phyloP scores from a whole-genome alignment of 2,797 vertebrate species.

The Myripristis murdjan region DNA sequence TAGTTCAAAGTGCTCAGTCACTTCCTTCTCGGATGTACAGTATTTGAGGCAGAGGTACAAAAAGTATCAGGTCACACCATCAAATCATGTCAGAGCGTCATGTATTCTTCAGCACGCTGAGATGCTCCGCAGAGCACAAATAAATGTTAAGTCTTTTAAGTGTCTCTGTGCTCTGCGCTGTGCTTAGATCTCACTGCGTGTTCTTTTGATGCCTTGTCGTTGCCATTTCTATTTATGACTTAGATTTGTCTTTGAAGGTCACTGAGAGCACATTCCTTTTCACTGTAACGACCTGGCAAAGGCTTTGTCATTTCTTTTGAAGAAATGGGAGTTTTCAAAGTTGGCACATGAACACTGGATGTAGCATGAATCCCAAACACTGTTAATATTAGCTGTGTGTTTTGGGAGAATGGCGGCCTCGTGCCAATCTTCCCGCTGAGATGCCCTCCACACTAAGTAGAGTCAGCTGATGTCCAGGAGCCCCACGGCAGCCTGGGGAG shows the following conservation, averaged over 20 bases:
- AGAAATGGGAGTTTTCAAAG: neutral
- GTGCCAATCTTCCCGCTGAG: neutral
- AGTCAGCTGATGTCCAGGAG: neutral
- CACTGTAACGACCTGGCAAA: neutral
- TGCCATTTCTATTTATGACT: neutral
- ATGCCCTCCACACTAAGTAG: neutral
- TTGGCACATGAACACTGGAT: neutral
- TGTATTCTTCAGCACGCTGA: neutral
- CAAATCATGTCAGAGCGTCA: constrained; percentile 13
- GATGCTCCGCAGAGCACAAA: neutral
- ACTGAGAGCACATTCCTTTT: constrained; percentile 5
- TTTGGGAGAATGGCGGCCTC: neutral
- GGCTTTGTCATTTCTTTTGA: neutral
- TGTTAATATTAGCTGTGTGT: neutral
- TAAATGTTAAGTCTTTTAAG: neutral
- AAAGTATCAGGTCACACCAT: neutral
- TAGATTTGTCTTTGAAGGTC: constrained; percentile 8
- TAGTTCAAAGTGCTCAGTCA: neutral
- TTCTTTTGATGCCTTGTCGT: neutral
- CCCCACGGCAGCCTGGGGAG: neutral
- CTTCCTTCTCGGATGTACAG: constrained; percentile 14
- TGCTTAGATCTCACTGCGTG: neutral
- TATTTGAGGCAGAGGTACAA: constrained; percentile 11
- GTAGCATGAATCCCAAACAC: neutral
- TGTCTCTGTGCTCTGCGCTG: too few relatives aligned